Evolutionary conservation across 2,797 vertebrate species (phyloP).

Genomic region (Trachops cirrhosus): DNA sequence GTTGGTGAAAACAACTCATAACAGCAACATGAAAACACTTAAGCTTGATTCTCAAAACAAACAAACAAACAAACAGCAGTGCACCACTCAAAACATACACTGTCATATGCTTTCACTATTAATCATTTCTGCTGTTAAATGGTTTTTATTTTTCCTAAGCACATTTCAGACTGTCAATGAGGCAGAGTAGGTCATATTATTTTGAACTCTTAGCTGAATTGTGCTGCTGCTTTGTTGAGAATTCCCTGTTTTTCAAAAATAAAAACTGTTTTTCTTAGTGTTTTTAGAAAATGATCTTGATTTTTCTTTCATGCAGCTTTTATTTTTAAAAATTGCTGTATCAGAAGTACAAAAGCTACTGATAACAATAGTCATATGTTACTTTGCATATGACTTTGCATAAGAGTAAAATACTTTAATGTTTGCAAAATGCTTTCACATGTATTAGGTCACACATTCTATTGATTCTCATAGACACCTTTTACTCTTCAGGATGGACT

Average conservation of each 20-base stretch:
- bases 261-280: not conserved
- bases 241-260: not conserved
- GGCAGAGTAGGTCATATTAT: not conserved
- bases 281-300: conserved; percentile 47
- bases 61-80: not conserved
- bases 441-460: not conserved
- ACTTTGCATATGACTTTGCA: not conserved
- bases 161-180: conserved; percentile 26
- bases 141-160: conserved; percentile 23
- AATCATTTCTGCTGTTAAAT: conserved; percentile 2
- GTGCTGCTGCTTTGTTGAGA: conserved; percentile 11
- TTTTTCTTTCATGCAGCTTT: conserved; percentile 3
- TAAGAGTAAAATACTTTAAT: not conserved
- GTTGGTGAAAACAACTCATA: not conserved
- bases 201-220: conserved; percentile 20
- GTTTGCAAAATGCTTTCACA: not conserved
- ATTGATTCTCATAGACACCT: not conserved
- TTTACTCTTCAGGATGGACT: not conserved
- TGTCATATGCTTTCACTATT: conserved; percentile 12
- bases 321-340: conserved; percentile 3
- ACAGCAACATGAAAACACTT: not conserved
- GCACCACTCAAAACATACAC: not conserved
- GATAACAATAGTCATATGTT: not conserved
- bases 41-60: not conserved
- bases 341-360: not conserved